Evolutionary conservation across 2,888 invertebrate genomes (phyloP), one percentile per base, ranked within the genome.

Genomic region (Idaea straminata): DNA sequence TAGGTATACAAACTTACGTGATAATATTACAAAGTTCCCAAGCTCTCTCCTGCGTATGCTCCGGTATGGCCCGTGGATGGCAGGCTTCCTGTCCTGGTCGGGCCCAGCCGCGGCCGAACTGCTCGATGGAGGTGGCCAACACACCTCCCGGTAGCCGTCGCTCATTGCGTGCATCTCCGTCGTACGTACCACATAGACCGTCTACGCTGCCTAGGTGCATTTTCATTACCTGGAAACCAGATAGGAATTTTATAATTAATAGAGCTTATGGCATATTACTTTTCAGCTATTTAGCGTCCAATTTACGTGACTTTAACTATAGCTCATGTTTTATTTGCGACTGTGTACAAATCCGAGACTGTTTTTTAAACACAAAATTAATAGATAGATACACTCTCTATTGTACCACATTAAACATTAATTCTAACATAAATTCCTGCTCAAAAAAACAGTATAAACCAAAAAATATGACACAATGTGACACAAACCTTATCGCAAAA

Each of bases 71-170:
- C 77, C 93, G 92, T 6, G 94, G 92, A 74, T 94, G 93, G 78
- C 96, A 97, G 6, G 90, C 87, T 1, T 91, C 85, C 62, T 93
- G 84, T 15, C 93, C 92, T 0, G 93, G 92, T 76, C 94, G 92
- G 65, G 94, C 94, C 97, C 97, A 98, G 71, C 95, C 95, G 69
- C 96, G 94, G 0, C 96, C 97, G 83, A 97, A 97, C 73, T 96
- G 95, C 35, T 93, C 93, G 0, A 95, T 95, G 61, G 94, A 95
- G 63, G 91, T 81, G 0, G 95, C 94, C 2, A 92, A 78, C 0
- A 78, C 81, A 0, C 97, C 97, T 81, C 95, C 94, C 0, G 97
- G 97, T 69, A 94, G 92, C 3, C 95, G 93, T 62, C 95, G 95
- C 81, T 97, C 97, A 83, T 97, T 96, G 60, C 80, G 76, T 0